A percentile compares a stretch with the other conserved stretches of the same genome.
Evolutionary conservation across 1,140 invertebrate species (phyloP).

Genomic region (Augochlora pura): DNA sequence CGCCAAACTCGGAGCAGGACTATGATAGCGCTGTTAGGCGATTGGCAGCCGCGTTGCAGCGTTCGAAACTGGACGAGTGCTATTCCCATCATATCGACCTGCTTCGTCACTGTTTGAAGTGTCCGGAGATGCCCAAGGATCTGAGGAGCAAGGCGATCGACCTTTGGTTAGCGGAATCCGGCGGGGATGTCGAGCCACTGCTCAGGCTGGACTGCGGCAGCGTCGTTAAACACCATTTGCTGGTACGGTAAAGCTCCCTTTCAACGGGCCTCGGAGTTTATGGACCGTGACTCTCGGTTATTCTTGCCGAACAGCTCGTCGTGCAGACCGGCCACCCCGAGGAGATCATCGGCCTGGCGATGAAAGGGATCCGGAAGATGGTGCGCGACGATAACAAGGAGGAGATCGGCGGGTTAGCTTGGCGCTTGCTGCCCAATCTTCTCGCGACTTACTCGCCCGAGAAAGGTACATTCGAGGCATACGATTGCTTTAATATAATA

Average conservation of each 20-base stretch:
- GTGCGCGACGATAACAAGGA: constrained; percentile 27
- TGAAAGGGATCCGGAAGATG: constrained; percentile 51
- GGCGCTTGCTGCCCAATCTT: constrained; percentile 55
- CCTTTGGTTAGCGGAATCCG: constrained; percentile 56
- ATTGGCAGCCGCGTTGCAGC: constrained; percentile 41
- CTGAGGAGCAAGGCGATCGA: constrained; percentile 47
- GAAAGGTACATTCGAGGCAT: constrained; percentile 17
- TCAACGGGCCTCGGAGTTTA: no score
- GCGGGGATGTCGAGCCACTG: constrained; percentile 54
- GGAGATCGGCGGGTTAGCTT: constrained; percentile 47
- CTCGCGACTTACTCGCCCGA: constrained; percentile 27
- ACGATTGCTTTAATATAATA: no score
- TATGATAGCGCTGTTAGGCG: constrained; percentile 38
- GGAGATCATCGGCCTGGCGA: constrained; percentile 33
- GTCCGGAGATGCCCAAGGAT: constrained; percentile 22
- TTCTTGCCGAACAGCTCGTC: constrained; percentile 21
- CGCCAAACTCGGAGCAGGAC: not conserved
- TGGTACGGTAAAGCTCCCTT: constrained; percentile 28
- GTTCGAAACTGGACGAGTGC: constrained; percentile 49
- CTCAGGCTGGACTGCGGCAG: constrained; percentile 31
- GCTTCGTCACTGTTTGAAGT: constrained; percentile 53
- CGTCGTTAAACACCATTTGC: constrained; percentile 39
- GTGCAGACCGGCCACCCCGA: constrained; percentile 22
- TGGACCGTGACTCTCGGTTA: not conserved
- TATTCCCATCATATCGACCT: constrained; percentile 68